These are phyloP conservation scores for Hoplias malabaricus DNA, from an alignment of 2,113 vertebrate genomes.

Conservation along the genomic window DNA sequence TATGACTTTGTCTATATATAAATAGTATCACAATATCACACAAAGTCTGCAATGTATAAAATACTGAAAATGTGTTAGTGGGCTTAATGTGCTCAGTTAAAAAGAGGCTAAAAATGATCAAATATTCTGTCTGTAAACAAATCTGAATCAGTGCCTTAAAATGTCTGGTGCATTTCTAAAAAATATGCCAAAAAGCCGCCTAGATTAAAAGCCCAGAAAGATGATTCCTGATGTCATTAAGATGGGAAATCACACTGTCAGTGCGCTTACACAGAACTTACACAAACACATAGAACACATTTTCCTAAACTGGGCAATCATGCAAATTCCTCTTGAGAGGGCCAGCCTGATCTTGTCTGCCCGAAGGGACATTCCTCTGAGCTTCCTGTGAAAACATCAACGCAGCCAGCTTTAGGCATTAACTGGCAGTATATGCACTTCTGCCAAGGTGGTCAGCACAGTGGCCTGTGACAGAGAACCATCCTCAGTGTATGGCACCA, in stretches of 20 bases:
- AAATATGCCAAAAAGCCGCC: background rate
- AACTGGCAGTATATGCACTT: background rate
- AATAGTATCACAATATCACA: no score
- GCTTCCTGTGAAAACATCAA: slow-evolving; percentile 43
- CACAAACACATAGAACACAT: slow-evolving; percentile 3
- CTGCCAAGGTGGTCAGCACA: background rate
- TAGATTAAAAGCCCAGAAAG: background rate
- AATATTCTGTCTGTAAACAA: no score
- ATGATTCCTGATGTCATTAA: background rate
- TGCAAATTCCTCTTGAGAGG: slow-evolving; percentile 29
- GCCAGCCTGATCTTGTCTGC: slow-evolving; percentile 37
- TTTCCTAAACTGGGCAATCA: slow-evolving; percentile 36
- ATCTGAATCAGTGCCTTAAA: no score
- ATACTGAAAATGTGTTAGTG: background rate
- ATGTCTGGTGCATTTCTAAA: no score
- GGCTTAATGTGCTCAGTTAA: no score
- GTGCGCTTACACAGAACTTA: background rate
- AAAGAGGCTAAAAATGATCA: no score
- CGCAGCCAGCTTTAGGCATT: background rate
- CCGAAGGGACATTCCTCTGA: slow-evolving; percentile 43
- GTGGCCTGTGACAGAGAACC: background rate
- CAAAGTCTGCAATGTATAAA: background rate
- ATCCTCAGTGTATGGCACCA: background rate
- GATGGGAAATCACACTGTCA: background rate
- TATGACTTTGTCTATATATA: no score